Evolutionary conservation across 2,113 vertebrate species (phyloP).

Genomic region (Aix galericulata): DNA sequence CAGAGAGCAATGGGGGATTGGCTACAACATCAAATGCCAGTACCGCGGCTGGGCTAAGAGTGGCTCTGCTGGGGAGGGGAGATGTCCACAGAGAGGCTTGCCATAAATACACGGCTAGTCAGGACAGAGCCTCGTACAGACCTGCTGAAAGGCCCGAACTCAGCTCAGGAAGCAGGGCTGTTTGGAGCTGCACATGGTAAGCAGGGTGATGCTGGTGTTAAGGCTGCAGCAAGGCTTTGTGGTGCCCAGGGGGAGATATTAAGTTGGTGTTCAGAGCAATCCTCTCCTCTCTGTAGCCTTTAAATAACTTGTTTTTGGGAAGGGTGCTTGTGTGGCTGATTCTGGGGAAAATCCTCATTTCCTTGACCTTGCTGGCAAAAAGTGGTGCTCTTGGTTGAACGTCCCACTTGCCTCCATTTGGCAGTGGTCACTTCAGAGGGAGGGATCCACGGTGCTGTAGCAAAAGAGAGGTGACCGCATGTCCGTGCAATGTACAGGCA

Average conservation of each 20-base stretch:
- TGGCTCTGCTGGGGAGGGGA: neutral
- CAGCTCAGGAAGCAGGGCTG: neutral
- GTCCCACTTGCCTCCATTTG: neutral
- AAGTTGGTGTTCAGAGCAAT: neutral
- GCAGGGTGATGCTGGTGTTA: neutral
- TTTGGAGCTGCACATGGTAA: neutral
- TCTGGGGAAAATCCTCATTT: neutral
- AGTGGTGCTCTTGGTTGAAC: neutral
- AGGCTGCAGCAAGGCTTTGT: neutral
- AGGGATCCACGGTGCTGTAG: neutral
- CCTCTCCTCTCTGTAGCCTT: neutral
- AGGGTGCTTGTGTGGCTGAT: neutral
- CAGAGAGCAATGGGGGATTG: neutral
- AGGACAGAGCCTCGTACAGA: neutral
- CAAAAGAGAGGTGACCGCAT: neutral
- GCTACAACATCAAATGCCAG: neutral
- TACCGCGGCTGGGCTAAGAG: rapidly evolving
- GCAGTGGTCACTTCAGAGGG: neutral
- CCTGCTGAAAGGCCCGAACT: neutral
- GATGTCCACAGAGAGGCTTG: neutral
- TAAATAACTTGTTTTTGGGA: neutral
- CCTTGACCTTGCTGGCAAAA: neutral
- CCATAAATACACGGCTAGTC: neutral
- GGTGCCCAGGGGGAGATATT: neutral
- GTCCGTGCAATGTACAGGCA: neutral